Percentiles rank a stretch among this genome's conserved stretches.
Evolutionary conservation across 2,797 vertebrate species (phyloP).

Genomic region (Acanthiza pusilla): DNA sequence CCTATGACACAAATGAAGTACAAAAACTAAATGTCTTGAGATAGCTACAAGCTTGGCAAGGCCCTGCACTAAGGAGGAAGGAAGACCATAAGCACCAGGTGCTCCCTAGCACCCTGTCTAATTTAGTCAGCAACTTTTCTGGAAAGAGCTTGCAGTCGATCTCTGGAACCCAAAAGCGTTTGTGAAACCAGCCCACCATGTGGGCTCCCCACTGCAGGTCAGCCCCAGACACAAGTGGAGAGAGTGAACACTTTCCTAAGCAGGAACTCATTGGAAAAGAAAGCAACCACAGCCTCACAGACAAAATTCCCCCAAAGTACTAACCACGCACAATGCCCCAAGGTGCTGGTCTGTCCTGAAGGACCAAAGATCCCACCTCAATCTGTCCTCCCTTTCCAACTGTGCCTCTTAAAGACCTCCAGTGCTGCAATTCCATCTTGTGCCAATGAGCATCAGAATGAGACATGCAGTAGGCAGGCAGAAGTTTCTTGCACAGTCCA

Average conservation of each 20-base stretch:
- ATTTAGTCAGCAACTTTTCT: neutral
- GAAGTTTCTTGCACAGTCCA: neutral
- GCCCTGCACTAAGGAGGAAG: neutral
- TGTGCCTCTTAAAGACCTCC: neutral
- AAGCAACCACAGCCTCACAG: neutral
- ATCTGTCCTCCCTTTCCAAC: neutral
- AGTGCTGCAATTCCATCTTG: neutral
- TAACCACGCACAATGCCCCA: neutral
- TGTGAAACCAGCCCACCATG: neutral
- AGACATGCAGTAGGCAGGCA: neutral
- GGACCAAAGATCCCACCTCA: neutral
- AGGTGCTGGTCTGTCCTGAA: neutral
- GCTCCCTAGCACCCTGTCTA: neutral
- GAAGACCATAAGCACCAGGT: neutral
- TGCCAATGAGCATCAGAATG: neutral
- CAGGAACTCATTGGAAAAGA: neutral
- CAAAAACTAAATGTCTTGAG: neutral
- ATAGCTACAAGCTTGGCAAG: neutral
- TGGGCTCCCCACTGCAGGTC: neutral
- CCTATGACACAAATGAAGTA: neutral
- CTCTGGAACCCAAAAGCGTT: neutral
- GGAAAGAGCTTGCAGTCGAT: neutral
- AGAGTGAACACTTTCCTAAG: neutral
- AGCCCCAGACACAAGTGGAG: neutral
- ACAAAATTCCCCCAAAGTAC: neutral